Evolutionary conservation across 2,113 vertebrate genomes (phyloP), one percentile per base, ranked within the genome.

Genomic region (Puma concolor): DNA sequence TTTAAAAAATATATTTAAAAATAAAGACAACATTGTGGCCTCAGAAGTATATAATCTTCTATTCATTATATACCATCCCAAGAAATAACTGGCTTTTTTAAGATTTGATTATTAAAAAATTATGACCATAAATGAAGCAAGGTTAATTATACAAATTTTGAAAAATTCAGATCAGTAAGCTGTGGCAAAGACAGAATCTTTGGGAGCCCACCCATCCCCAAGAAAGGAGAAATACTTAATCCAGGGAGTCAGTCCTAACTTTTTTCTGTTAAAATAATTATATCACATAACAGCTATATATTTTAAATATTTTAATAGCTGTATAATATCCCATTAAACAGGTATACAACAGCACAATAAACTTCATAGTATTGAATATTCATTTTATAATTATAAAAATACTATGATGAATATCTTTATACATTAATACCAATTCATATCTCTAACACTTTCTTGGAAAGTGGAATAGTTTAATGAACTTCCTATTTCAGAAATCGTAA

Each of bases 331-430:
- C n/a, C 48, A 63, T 64, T 72, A 84, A 31, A 80, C 5, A 72
- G 16, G 52, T 80, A 16, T 57, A 95, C 19, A 8, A 69, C 63
- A 69, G 33, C 81, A 10, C n/a, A 50, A 91, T 77, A 13, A 50
- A 74, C 69, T 88, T 85, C 33, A n/a, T 50, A 60, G 5, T 72
- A 27, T 52, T 92, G 33, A 86, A 54, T 48, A 44, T 67, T 63
- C 38, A 94, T 48, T 87, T 88, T 63, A 4, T 76, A 94, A 84
- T 66, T 88, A 85, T 83, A 41, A 95, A 84, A 91, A 69, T 85
- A 10, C 11, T 67, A 21, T 84, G 38, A 85, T n/a, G n/a, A 72
- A 38, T 71, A 54, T 50, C 7, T 33, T 87, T 72, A 91, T 89
- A 80, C 7, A 88, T 74, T 88, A 94, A 92, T 80, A 67, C 27